Percentiles rank a stretch among this genome's conserved stretches.
Evolutionary conservation across 1,140 invertebrate genomes (phyloP).

Genomic region (Cydia amplana): DNA sequence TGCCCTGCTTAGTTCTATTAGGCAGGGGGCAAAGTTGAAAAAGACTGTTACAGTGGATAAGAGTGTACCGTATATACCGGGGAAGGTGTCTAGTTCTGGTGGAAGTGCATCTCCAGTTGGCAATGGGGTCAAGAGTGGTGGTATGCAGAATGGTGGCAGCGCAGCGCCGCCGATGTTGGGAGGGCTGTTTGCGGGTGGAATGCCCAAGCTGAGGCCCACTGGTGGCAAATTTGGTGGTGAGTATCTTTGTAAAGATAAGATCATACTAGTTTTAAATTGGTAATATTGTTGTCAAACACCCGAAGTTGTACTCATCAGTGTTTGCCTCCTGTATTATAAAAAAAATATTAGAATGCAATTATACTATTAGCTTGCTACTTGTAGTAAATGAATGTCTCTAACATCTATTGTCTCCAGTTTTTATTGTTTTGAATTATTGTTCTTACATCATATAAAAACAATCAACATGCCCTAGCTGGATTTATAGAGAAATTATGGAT

Average conservation of each 20-base stretch:
- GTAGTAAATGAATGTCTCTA: too few relatives aligned
- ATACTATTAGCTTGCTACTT: too few relatives aligned
- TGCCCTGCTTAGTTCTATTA: slow-evolving; percentile 89
- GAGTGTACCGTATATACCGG: slow-evolving; percentile 88
- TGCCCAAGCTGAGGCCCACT: slow-evolving; percentile 91
- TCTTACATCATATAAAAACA: too few relatives aligned
- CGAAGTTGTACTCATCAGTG: too few relatives aligned
- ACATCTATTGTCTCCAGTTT: too few relatives aligned
- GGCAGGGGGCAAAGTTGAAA: slow-evolving; percentile 89
- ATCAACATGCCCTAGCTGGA: too few relatives aligned
- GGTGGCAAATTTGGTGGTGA: slow-evolving; percentile 80
- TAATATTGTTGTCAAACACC: too few relatives aligned
- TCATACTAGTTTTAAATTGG: background rate
- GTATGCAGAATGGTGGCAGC: slow-evolving; percentile 74
- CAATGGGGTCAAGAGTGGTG: slow-evolving; percentile 69
- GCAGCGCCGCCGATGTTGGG: slow-evolving; percentile 82
- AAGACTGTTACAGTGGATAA: slow-evolving; percentile 94
- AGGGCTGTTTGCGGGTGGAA: slow-evolving; percentile 91
- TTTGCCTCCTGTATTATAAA: too few relatives aligned
- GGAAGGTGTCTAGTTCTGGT: slow-evolving; percentile 74
- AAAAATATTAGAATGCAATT: too few relatives aligned
- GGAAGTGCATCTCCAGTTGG: slow-evolving; percentile 51
- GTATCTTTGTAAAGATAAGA: slow-evolving; percentile 33
- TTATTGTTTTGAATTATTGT: too few relatives aligned
- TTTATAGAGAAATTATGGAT: too few relatives aligned